Percentiles rank a stretch among this genome's conserved stretches.
Evolutionary conservation across 2,113 vertebrate species (phyloP).

Genomic region (Echinops telfairi): DNA sequence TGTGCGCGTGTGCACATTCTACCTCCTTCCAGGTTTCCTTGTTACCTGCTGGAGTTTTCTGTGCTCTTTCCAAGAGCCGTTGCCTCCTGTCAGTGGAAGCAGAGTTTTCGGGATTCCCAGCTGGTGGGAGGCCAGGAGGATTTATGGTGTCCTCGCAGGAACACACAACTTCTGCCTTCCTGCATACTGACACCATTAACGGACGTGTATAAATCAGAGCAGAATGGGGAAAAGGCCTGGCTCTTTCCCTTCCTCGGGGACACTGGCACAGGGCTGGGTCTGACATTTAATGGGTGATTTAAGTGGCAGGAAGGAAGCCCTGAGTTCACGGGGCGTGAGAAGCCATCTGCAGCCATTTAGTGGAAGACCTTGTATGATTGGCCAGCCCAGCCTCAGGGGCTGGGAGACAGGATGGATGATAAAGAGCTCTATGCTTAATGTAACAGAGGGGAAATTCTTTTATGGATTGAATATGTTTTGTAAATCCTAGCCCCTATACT

Average conservation of each 20-base stretch:
- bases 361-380: background rate
- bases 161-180: constrained; percentile 55
- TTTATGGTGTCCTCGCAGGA: constrained; percentile 57
- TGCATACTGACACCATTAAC: constrained; percentile 34
- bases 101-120: background rate
- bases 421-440: background rate
- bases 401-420: background rate
- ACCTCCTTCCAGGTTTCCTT: background rate
- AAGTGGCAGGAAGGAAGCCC: background rate
- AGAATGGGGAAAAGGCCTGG: background rate
- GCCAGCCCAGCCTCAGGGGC: fast-evolving
- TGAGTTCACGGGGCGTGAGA: fast-evolving
- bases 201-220: constrained; percentile 50
- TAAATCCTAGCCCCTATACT: background rate
- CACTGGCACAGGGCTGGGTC: background rate
- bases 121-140: background rate
- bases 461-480: background rate
- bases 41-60: background rate
- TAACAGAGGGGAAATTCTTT: background rate
- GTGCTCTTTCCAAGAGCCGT: background rate
- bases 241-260: background rate
- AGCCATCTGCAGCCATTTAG: background rate
- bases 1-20: fast-evolving
- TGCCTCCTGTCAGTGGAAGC: background rate
- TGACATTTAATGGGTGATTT: background rate